Evolutionary conservation across 2,113 vertebrate species (phyloP).

Genomic region (Fulmarus glacialis): DNA sequence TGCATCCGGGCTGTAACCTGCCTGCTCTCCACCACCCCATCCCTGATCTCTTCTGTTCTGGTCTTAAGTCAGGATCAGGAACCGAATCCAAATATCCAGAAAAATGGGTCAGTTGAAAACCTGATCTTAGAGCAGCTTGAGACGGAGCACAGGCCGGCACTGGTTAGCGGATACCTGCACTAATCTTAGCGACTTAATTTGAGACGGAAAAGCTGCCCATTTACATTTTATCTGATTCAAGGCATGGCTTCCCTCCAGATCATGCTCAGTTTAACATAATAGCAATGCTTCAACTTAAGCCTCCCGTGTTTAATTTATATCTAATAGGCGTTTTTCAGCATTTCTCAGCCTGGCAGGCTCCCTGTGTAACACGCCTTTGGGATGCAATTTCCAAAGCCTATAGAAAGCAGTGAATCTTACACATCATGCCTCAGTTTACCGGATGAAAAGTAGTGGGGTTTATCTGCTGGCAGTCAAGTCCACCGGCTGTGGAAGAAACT

Average conservation of each 20-base stretch:
- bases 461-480: neutral
- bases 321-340: neutral
- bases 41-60: neutral
- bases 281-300: neutral
- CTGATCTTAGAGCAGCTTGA: neutral
- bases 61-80: neutral
- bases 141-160: fast-evolving
- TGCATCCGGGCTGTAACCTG: neutral
- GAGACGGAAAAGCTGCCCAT: neutral
- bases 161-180: fast-evolving
- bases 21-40: neutral
- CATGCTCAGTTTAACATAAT: neutral
- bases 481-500: neutral
- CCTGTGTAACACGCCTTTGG: neutral
- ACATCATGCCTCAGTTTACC: neutral
- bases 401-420: neutral
- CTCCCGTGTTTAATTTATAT: neutral
- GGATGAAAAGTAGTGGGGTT: neutral
- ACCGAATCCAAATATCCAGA: neutral
- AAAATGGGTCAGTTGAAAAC: neutral
- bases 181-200: fast-evolving
- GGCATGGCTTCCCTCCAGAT: neutral
- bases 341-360: neutral
- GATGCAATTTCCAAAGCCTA: neutral
- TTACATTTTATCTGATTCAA: neutral